Base-by-base conservation (phyloP, 2,797 vertebrate genomes). In the Sebastes trivittatus region DNA sequence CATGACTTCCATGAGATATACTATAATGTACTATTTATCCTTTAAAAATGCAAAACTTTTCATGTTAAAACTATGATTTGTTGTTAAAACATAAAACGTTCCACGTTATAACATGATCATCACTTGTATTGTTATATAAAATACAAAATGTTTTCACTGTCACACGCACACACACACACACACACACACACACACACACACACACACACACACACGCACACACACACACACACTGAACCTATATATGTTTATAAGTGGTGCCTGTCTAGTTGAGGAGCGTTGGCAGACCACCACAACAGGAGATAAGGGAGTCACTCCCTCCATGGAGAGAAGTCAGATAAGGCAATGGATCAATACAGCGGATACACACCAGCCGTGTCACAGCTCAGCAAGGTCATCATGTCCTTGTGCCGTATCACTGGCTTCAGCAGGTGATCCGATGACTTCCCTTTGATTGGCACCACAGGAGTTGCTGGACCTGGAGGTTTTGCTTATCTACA, bases 341-440 rank as follows among this genome's bases (percentile, higher is more conserved):
- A 87, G 74, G 84, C 72, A 73, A 82, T 49, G 61, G 81, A 91
- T 92, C 93, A 72, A 90, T 91, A 64, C 23, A 18, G 72, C 34
- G 32, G 70, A 87, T 55, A 65, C 78, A 68, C 81, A 65, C 74
- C 55, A 6, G 60, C 2, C 6, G 42, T 75, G 81, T 81, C 65
- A 29, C 69, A 62, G 70, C 52, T 75, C 4, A 61, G 75, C 83
- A 88, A 92, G 89, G 91, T 91, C 91, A 85, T 34, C 22, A 0
- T 69, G 77, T 82, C 81, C 86, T 83, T 80, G 72, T 74, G 63
- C 75, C 49, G 2, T 32, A 72, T 72, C 67, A 13, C 69, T 6
- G 59, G 75, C 84, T 87, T 72, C 14, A 54, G 36, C 69, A 56
- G 81, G 63, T 36, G 82, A 65, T 86, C 83, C 62, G 9, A 49